Conservation (phyloP, 1,140 invertebrate genomes). For the Ruditapes philippinarum region DNA sequence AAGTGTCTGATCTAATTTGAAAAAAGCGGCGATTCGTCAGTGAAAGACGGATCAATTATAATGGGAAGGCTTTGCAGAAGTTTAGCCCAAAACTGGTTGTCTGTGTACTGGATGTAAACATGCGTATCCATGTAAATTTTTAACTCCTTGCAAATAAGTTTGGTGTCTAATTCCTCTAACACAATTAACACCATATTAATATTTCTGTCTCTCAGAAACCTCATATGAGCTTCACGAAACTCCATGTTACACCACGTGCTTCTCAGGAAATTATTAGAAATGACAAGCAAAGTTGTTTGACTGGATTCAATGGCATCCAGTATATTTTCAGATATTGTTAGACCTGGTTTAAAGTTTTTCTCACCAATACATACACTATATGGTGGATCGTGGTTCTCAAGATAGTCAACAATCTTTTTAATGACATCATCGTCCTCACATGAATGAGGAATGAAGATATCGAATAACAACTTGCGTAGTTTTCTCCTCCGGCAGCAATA, state of each 20-base stretch:
- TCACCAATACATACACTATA: conserved; percentile 97
- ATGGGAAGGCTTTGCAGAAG: conserved; percentile 85
- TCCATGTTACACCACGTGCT: conserved; percentile 91
- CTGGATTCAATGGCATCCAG: conserved; percentile 89
- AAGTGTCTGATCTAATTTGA: too few relatives aligned
- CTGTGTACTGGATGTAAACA: conserved; percentile 89
- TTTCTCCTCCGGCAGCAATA: background rate
- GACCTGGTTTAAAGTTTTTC: conserved; percentile 94
- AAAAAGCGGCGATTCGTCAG: too few relatives aligned
- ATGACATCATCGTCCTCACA: conserved; percentile 92
- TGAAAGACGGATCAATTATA: background rate
- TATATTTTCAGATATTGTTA: conserved; percentile 90
- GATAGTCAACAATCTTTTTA: conserved; percentile 90
- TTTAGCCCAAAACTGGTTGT: conserved; percentile 97
- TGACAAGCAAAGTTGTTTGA: conserved; percentile 88
- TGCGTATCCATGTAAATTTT: conserved; percentile 89
- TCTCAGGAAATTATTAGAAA: conserved; percentile 89
- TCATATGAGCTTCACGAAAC: conserved; percentile 93
- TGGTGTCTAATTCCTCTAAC: conserved; percentile 91
- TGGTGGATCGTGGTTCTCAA: conserved; percentile 94
- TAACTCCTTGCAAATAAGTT: conserved; percentile 83
- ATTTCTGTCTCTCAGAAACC: conserved; percentile 94
- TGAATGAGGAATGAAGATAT: conserved; percentile 97
- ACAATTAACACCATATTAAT: conserved; percentile 95
- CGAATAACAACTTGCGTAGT: conserved; percentile 87